These are phyloP conservation scores for Arion vulgaris DNA, from an alignment of 1,140 invertebrate genomes.

Conservation along the genomic window DNA sequence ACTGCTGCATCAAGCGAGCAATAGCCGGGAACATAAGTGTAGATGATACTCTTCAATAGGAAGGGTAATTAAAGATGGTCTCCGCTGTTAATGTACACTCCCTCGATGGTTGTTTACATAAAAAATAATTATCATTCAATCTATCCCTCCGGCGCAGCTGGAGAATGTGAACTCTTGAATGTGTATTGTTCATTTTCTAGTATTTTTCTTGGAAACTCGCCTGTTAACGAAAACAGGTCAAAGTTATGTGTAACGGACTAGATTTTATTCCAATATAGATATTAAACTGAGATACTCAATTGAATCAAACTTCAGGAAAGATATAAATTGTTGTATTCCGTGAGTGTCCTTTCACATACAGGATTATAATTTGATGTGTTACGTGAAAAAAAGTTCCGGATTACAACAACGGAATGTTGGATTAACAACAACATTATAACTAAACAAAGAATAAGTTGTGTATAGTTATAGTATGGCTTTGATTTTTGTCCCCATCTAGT, in stretches of 20 bases:
- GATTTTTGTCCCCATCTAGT: background rate
- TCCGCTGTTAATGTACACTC: too few relatives aligned
- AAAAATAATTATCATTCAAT: too few relatives aligned
- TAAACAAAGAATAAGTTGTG: background rate
- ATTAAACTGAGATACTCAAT: background rate
- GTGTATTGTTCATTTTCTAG: background rate
- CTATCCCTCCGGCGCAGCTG: too few relatives aligned
- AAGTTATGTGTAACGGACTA: background rate
- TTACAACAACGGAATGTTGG: background rate
- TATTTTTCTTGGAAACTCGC: background rate
- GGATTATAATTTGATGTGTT: background rate
- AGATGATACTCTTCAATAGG: too few relatives aligned
- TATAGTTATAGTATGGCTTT: background rate
- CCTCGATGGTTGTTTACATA: too few relatives aligned
- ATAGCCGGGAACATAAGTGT: background rate
- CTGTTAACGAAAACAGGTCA: background rate
- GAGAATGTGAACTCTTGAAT: background rate
- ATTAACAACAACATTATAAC: background rate
- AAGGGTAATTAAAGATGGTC: too few relatives aligned
- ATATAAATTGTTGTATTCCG: background rate
- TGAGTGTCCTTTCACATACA: background rate
- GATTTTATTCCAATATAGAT: background rate
- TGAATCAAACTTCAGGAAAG: background rate
- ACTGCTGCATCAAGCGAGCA: background rate
- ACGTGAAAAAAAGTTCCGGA: background rate